Evolutionary conservation across 2,888 invertebrate genomes (phyloP).

Genomic region (Drosophila sordidula): DNA sequence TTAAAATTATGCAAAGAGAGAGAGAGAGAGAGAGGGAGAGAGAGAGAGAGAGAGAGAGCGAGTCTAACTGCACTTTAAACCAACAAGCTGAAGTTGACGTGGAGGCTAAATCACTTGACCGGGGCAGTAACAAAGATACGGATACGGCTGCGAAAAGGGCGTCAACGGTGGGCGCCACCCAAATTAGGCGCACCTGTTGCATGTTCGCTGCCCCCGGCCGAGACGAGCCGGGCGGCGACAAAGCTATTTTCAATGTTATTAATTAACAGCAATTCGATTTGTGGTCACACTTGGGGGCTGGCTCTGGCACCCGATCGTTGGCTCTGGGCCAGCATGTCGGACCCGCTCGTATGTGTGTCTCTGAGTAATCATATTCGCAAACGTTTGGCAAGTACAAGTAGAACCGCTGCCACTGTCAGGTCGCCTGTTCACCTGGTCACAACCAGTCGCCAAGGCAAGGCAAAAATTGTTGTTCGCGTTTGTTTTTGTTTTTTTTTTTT

Average conservation of each 20-base stretch:
- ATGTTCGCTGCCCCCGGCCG: conserved; percentile 3
- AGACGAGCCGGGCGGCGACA: conserved; percentile 18
- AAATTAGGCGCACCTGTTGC: conserved; percentile 66
- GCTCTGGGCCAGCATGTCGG: conserved; percentile 52
- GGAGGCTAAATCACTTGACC: conserved; percentile 1
- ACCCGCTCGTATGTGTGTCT: conserved; percentile 24
- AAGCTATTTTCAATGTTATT: conserved; percentile 70
- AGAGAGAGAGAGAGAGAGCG: conserved; percentile 13
- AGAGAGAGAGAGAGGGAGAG: conserved; percentile 12
- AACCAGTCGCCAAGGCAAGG: conserved; percentile 56
- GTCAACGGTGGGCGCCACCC: conserved; percentile 67
- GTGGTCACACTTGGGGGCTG: conserved; percentile 69
- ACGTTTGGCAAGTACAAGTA: conserved; percentile 61
- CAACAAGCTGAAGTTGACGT: conserved; percentile 23
- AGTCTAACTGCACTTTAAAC: conserved; percentile 38
- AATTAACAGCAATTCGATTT: conserved; percentile 75
- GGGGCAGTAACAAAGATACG: conserved; percentile 12
- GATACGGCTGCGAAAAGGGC: conserved; percentile 53
- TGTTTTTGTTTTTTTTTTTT: conserved; percentile 29
- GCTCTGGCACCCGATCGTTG: conserved; percentile 39
- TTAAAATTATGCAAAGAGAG: conserved; percentile 67
- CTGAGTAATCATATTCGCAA: conserved; percentile 59
- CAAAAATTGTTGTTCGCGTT: conserved; percentile 34
- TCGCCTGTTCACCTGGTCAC: conserved; percentile 63
- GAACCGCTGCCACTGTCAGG: conserved; percentile 52